Evolutionary conservation across 2,113 vertebrate species (phyloP).

Genomic region (Hippocampus abdominalis): DNA sequence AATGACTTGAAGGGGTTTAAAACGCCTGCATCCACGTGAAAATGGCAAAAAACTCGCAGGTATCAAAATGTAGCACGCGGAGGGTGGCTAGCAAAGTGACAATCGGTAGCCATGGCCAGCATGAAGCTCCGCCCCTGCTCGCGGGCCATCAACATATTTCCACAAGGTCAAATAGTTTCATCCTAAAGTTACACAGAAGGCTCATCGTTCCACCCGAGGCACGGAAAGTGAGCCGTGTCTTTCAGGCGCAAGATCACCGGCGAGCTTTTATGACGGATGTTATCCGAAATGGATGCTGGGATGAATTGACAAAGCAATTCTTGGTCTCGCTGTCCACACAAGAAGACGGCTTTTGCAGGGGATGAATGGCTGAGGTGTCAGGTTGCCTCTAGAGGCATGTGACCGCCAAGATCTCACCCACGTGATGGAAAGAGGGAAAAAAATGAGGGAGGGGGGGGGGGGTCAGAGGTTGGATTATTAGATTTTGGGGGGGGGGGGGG

Average conservation of each 20-base stretch:
- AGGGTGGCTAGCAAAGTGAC: no score
- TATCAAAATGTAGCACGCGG: no score
- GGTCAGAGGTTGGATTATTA: background rate
- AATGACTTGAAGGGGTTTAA: no score
- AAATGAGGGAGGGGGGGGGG: background rate
- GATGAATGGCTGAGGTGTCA: constrained; percentile 60
- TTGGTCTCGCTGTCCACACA: constrained; percentile 18
- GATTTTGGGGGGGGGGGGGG: background rate
- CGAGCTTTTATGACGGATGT: background rate
- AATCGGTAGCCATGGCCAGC: background rate
- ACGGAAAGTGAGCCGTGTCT: constrained; percentile 45
- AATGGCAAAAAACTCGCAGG: no score
- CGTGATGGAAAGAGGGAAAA: constrained; percentile 28
- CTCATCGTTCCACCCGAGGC: constrained; percentile 51
- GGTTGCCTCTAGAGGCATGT: constrained; percentile 57
- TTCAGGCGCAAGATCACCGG: constrained; percentile 33
- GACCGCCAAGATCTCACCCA: constrained; percentile 26
- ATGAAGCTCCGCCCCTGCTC: background rate
- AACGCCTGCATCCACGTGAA: no score
- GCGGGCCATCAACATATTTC: constrained; percentile 26
- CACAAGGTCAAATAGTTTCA: constrained; percentile 26
- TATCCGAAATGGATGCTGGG: constrained; percentile 30
- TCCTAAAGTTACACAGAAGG: constrained; percentile 37
- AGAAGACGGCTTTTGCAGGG: constrained; percentile 45
- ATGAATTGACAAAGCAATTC: constrained; percentile 14